A percentile compares a stretch with the other conserved stretches of the same genome.
Evolutionary conservation across 2,797 vertebrate species (phyloP).

Genomic region (Hemibagrus guttatus): DNA sequence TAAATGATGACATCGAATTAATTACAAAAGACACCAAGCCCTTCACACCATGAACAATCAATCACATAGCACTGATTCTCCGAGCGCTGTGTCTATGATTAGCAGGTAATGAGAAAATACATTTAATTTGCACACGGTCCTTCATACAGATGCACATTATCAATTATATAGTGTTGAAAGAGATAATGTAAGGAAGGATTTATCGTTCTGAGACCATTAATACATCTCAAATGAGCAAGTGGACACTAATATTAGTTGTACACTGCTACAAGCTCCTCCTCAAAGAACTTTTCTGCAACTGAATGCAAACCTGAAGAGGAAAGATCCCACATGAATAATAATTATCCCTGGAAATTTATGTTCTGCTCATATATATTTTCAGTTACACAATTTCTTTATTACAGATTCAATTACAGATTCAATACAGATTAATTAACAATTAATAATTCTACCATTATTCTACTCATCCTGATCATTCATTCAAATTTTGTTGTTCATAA

Average conservation of each 20-base stretch:
- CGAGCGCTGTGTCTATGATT: background rate
- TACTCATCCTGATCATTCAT: background rate
- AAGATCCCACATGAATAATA: background rate
- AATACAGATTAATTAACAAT: background rate
- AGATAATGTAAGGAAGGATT: background rate
- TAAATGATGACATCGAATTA: constrained; percentile 21
- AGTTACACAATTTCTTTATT: background rate
- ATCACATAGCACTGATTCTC: constrained; percentile 14
- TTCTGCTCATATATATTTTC: background rate
- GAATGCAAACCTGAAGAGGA: background rate
- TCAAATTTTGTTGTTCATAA: background rate
- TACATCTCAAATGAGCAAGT: background rate
- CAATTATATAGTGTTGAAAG: background rate
- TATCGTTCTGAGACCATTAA: background rate
- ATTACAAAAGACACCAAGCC: constrained; percentile 16
- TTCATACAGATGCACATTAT: background rate
- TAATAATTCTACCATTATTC: background rate
- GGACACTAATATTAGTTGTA: background rate
- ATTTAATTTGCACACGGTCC: constrained; percentile 6
- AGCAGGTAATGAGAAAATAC: constrained; percentile 18
- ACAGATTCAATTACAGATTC: too few relatives aligned
- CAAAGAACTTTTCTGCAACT: background rate
- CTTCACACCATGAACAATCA: constrained; percentile 28
- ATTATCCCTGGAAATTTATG: background rate
- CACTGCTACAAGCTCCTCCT: background rate